Evolutionary conservation across 2,797 vertebrate species (phyloP).

Genomic region (Lemur catta): DNA sequence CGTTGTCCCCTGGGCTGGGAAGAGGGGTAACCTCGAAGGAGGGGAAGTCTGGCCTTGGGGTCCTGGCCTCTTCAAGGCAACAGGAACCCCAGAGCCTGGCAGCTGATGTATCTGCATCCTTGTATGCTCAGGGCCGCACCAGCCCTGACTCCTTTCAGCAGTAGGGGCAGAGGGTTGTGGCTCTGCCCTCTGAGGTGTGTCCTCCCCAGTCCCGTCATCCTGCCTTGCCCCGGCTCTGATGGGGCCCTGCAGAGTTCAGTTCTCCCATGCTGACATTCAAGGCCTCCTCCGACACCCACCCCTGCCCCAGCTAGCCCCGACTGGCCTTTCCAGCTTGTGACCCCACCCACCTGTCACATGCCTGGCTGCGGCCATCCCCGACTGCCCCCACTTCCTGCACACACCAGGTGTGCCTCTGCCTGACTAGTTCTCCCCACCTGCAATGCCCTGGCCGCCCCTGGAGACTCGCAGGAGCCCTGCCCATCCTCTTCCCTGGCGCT

Average conservation of each 20-base stretch:
- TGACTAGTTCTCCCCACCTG: neutral
- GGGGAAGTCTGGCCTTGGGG: neutral
- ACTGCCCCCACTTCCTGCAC: neutral
- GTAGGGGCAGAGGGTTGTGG: neutral
- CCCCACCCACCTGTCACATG: neutral
- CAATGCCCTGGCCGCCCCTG: neutral
- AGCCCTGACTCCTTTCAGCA: neutral
- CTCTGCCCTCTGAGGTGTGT: neutral
- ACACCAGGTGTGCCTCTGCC: neutral
- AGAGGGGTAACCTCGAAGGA: neutral
- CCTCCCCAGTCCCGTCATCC: neutral
- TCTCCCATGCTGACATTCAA: neutral
- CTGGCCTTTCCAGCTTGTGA: constrained; percentile 40
- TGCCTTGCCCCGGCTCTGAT: neutral
- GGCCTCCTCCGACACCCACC: neutral
- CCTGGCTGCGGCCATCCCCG: neutral
- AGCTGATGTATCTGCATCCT: neutral
- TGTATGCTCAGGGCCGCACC: neutral
- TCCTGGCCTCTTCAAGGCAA: neutral
- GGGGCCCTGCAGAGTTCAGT: neutral
- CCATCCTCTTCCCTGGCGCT: neutral
- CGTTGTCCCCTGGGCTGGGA: neutral
- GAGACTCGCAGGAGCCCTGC: neutral
- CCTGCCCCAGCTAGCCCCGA: neutral
- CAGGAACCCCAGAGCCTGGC: neutral